Conservation (phyloP, 2,888 invertebrate species). For the Troglohyphantes excavatus region DNA sequence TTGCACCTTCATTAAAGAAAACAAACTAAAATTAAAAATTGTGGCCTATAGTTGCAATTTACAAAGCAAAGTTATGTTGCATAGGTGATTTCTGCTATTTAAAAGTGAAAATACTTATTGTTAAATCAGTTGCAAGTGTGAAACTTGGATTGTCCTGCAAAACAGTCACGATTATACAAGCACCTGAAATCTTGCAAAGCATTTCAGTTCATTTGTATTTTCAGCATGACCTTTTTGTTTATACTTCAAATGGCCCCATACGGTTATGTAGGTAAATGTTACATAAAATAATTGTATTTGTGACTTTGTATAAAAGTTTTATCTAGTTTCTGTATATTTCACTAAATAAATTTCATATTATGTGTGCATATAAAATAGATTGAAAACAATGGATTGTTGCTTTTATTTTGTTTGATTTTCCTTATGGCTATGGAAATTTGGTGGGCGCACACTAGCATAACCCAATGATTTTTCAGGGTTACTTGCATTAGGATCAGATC, state of each 20-base stretch:
- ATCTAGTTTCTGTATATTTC: constrained; percentile 52
- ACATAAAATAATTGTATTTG: constrained; percentile 43
- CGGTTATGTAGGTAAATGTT: constrained; percentile 38
- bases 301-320: constrained; percentile 46
- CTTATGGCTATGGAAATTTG: too few species aligned
- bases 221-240: background rate
- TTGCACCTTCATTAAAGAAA: too few species aligned
- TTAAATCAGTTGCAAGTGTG: background rate
- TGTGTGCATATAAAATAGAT: constrained; percentile 49
- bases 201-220: constrained; percentile 7
- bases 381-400: constrained; percentile 15
- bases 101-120: background rate
- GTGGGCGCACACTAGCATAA: too few species aligned
- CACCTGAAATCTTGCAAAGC: background rate
- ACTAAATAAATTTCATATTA: constrained; percentile 36
- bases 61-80: too few species aligned
- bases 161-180: background rate
- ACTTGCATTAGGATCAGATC: too few species aligned
- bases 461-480: too few species aligned
- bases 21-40: too few species aligned
- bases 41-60: too few species aligned
- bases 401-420: too few species aligned
- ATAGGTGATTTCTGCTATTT: background rate
- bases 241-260: constrained; percentile 2
- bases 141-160: background rate